phyloP scores from a whole-genome alignment of 2,113 vertebrate genomes.

The Pungitius pungitius region DNA sequence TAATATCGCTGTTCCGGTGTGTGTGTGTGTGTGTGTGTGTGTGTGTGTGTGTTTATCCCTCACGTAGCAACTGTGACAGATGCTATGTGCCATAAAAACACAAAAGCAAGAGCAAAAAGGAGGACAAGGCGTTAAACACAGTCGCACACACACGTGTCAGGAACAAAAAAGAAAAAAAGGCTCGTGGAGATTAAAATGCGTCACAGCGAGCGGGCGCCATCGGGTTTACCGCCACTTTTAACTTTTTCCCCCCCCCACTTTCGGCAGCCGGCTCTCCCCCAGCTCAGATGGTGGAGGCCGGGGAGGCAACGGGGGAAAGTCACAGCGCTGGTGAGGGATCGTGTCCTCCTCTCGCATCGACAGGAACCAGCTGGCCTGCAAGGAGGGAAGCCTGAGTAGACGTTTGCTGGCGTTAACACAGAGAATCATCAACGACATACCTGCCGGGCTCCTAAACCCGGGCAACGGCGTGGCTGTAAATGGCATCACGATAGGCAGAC shows the following conservation, averaged over 20 bases:
- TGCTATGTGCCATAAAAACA: slow-evolving; percentile 61
- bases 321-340: neutral
- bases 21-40: slow-evolving; percentile 2
- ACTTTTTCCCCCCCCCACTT: slow-evolving; percentile 33
- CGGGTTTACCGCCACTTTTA: slow-evolving; percentile 42
- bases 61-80: slow-evolving; percentile 63
- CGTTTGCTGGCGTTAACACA: slow-evolving; percentile 37
- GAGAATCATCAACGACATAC: slow-evolving; percentile 37
- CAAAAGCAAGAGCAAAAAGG: neutral
- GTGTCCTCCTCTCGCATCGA: slow-evolving; percentile 25
- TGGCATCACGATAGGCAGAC: neutral
- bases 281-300: slow-evolving; percentile 41
- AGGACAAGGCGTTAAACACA: neutral
- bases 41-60: slow-evolving; percentile 51
- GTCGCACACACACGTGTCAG: slow-evolving; percentile 6
- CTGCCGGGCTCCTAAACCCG: slow-evolving; percentile 11
- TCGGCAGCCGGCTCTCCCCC: slow-evolving; percentile 7
- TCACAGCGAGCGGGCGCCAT: slow-evolving; percentile 1
- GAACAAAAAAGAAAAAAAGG: too few relatives aligned
- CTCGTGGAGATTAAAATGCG: slow-evolving; percentile 22
- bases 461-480: neutral
- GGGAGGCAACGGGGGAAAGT: slow-evolving; percentile 33
- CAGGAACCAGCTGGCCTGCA: slow-evolving; percentile 29
- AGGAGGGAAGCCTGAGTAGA: slow-evolving; percentile 6
- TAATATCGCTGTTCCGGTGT: slow-evolving; percentile 30